These are phyloP conservation scores for Aleiodes sp. DNA, from an alignment of 1,140 invertebrate genomes.

Conservation along the genomic window DNA sequence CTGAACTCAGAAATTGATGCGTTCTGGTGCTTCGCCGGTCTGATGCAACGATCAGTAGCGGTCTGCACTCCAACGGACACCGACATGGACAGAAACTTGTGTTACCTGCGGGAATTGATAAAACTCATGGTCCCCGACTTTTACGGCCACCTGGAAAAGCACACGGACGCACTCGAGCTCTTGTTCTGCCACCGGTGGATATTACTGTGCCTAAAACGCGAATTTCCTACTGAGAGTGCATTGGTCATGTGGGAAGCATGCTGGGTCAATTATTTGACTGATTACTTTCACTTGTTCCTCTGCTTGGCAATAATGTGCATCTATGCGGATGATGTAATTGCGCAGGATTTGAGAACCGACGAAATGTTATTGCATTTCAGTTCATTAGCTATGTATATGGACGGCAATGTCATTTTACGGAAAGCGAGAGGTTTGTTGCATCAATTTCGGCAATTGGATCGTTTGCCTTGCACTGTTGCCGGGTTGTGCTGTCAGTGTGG, in stretches of 20 bases:
- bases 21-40: conserved; percentile 93
- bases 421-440: conserved; percentile 92
- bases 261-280: conserved; percentile 92
- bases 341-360: conserved; percentile 88
- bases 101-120: conserved; percentile 86
- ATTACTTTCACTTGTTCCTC: conserved; percentile 92
- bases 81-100: conserved; percentile 93
- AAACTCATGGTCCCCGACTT: conserved; percentile 88
- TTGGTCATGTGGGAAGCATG: conserved; percentile 94
- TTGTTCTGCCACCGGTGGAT: conserved; percentile 95
- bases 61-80: conserved; percentile 91
- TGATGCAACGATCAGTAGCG: conserved; percentile 92
- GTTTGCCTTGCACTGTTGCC: conserved; percentile 88
- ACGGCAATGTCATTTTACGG: conserved; percentile 86
- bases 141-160: conserved; percentile 83
- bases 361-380: conserved; percentile 95
- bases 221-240: conserved; percentile 87
- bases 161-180: conserved; percentile 86
- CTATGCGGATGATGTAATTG: conserved; percentile 91
- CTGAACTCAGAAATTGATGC: conserved; percentile 89
- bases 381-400: conserved; percentile 96
- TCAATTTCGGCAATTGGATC: conserved; percentile 84
- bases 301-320: conserved; percentile 90
- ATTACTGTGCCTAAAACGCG: conserved; percentile 87
- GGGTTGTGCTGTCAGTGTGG: conserved; percentile 88